phyloP scores from a whole-genome alignment of 2,888 invertebrate genomes.

The Bombylius discolor region DNA sequence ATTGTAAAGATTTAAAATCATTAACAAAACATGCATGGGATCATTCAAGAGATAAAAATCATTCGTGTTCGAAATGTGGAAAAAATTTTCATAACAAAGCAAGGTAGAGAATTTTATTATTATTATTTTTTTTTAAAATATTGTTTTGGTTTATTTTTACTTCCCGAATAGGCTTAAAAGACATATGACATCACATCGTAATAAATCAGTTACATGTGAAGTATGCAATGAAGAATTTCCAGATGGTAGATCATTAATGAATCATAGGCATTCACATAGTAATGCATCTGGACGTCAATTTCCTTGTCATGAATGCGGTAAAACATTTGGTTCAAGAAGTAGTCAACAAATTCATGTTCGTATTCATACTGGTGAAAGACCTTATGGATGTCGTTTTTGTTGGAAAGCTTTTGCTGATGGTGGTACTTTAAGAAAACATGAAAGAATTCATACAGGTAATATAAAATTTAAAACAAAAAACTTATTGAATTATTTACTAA shows the following conservation, averaged over 20 bases:
- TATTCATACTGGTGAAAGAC: conserved; percentile 71
- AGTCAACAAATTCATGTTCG: conserved; percentile 78
- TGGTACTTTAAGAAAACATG: conserved; percentile 71
- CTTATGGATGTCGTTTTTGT: conserved; percentile 73
- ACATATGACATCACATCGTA: conserved; percentile 58
- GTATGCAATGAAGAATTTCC: conserved; percentile 59
- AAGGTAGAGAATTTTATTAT: conserved; percentile 18
- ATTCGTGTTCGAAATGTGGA: conserved; percentile 52
- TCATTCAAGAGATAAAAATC: conserved; percentile 50
- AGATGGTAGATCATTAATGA: conserved; percentile 54
- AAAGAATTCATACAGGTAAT: conserved; percentile 65
- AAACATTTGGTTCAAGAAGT: conserved; percentile 73
- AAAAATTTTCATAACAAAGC: conserved; percentile 61
- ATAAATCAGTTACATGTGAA: conserved; percentile 55
- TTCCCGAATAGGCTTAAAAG: conserved; percentile 37
- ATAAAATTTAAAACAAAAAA: not conserved
- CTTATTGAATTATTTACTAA: not conserved
- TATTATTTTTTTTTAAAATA: not conserved
- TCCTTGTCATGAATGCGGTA: conserved; percentile 72
- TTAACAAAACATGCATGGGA: conserved; percentile 57
- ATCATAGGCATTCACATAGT: conserved; percentile 52
- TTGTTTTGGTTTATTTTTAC: not conserved
- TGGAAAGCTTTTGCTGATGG: conserved; percentile 86
- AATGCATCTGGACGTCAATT: conserved; percentile 49
- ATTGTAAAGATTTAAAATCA: conserved; percentile 53